A percentile compares a stretch with the other conserved stretches of the same genome.
These are phyloP conservation scores for Drosophila littoralis DNA, from an alignment of 1,140 invertebrate genomes.

Conservation along the genomic window DNA sequence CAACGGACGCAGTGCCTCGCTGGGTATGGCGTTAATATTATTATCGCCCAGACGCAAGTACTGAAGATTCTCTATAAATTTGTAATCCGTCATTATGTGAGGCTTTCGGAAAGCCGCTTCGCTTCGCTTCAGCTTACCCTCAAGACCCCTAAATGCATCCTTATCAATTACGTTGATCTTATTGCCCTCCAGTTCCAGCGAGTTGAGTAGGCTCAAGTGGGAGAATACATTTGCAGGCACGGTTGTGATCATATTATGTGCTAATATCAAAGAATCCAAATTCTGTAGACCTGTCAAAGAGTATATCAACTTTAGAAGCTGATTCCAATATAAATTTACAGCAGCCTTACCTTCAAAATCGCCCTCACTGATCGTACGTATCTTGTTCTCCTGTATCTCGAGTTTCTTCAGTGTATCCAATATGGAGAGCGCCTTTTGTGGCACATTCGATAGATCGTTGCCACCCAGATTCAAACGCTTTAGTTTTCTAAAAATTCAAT, in stretches of 20 bases:
- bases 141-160: conserved; percentile 92
- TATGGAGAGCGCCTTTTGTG: conserved; percentile 90
- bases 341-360: conserved; percentile 90
- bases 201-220: conserved; percentile 91
- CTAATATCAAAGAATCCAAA: conserved; percentile 92
- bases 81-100: background rate
- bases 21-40: conserved; percentile 92
- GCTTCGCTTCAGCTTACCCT: conserved; percentile 86
- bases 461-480: conserved; percentile 94
- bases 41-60: conserved; percentile 94
- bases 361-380: conserved; percentile 90
- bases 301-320: no score
- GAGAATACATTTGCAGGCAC: conserved; percentile 92
- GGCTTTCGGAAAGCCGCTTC: background rate
- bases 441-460: conserved; percentile 90
- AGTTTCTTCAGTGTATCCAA: conserved; percentile 92
- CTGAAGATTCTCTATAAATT: conserved; percentile 90
- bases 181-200: conserved; percentile 94
- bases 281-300: conserved; percentile 88
- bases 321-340: background rate
- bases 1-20: conserved; percentile 90
- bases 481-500: conserved; percentile 88
- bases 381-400: conserved; percentile 94
- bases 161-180: conserved; percentile 91
- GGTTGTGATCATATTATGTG: conserved; percentile 91